Base-by-base conservation (phyloP, 2,888 invertebrate species). In the Morinoia aosen region DNA sequence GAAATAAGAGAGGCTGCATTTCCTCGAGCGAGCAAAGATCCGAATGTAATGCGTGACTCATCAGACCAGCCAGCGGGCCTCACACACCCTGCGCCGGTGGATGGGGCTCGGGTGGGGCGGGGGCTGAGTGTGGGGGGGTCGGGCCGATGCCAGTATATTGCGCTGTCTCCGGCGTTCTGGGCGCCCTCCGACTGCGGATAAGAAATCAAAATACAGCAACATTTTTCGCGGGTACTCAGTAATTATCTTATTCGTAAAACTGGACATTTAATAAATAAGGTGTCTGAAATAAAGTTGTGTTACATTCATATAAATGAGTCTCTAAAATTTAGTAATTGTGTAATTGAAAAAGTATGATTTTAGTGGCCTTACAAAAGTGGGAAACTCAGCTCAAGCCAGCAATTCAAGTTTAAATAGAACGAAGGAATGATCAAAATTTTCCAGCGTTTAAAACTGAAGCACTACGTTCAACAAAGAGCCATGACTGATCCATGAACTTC, bases 151-250 rank as follows among this genome's bases (percentile, higher is more conserved):
- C 76, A 61, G 40, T 95, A 76, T 12, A 76, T 64, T 25, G 58
- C 64, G 61, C 48, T 95, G 95, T 61, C 61, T 57, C 64, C 95
- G 19, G 58, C 93, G n/a, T 94, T 95, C 94, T 96, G 96, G 58
- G 88, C 91, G 33, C 95, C 58, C 33, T 91, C 57, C 57, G 93
- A 93, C 93, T 93, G 93, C 12, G 90, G 33, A 76, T 25, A 76
- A 76, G 25, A 33, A 33, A 76, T 10, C 33, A 48, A 48, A 48
- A 48, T 48, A 48, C 48, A 48, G 48, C 48, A 48, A 48, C 48
- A 48, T 48, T 48, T 33, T 16, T 33, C 76, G 25, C 33, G 10
- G 33, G 25, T 76, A 76, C 33, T 76, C 33, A 33, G 76, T 8
- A 76, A 76, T 33, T 33, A 25, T 76, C 1, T 76, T 33, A 76